These are phyloP conservation scores for Brienomyrus longianalis DNA, from an alignment of 2,113 vertebrate genomes.

Conservation along the genomic window DNA sequence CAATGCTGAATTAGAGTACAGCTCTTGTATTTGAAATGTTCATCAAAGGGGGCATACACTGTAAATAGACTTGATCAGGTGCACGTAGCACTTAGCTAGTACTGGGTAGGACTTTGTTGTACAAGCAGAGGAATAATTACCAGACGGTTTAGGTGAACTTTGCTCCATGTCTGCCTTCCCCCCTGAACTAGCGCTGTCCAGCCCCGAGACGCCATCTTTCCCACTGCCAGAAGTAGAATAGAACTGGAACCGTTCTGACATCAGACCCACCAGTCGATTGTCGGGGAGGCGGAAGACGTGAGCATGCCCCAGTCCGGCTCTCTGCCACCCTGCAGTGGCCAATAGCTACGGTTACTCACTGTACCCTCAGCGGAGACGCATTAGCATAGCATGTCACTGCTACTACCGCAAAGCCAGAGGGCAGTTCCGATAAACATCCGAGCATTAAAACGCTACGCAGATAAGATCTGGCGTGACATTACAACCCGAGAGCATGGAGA, in stretches of 20 bases:
- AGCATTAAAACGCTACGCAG: neutral
- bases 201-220: slow-evolving; percentile 47
- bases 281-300: slow-evolving; percentile 57
- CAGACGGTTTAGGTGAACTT: slow-evolving; percentile 29
- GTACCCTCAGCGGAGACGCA: neutral
- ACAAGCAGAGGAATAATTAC: slow-evolving; percentile 28
- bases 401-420: neutral
- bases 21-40: neutral
- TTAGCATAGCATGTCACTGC: neutral
- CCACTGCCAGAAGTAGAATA: slow-evolving; percentile 64
- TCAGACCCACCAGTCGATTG: slow-evolving; percentile 51
- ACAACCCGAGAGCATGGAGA: neutral
- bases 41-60: neutral
- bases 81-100: neutral
- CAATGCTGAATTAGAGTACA: neutral
- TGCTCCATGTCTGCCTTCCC: slow-evolving; percentile 38
- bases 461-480: neutral
- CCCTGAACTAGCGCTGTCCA: slow-evolving; percentile 23
- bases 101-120: neutral
- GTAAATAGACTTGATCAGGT: neutral
- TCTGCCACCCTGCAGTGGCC: slow-evolving; percentile 66
- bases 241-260: slow-evolving; percentile 64
- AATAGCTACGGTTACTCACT: neutral
- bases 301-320: slow-evolving; percentile 50
- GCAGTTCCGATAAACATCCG: neutral